A percentile compares a stretch with the other conserved stretches of the same genome.
phyloP scores from a whole-genome alignment of 2,888 invertebrate genomes.

The Drosophila mettleri region DNA sequence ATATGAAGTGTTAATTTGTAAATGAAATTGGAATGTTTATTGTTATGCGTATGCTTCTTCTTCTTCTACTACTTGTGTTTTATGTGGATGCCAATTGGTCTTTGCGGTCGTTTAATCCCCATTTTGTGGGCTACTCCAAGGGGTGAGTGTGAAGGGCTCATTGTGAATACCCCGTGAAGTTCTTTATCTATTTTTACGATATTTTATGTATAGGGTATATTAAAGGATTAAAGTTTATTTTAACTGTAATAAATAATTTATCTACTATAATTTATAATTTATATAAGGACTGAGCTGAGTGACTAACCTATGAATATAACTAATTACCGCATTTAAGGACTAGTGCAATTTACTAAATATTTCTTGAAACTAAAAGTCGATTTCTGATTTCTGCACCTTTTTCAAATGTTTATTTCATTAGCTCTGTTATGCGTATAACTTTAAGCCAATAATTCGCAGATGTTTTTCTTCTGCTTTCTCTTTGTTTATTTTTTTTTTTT shows the following conservation, averaged over 20 bases:
- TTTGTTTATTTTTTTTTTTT: slow-evolving; percentile 24
- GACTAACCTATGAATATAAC: background rate
- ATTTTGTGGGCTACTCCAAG: background rate
- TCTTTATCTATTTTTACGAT: background rate
- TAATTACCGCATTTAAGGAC: too few species aligned
- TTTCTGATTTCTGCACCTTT: background rate
- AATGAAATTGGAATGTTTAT: slow-evolving; percentile 63
- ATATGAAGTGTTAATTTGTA: slow-evolving; percentile 79
- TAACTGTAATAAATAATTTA: too few species aligned
- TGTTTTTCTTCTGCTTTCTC: slow-evolving; percentile 8
- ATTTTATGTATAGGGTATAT: background rate
- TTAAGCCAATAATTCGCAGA: slow-evolving; percentile 42
- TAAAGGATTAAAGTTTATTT: background rate
- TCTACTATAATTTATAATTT: too few species aligned
- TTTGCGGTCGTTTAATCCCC: slow-evolving; percentile 13
- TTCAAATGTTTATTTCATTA: background rate
- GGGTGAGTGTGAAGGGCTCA: background rate
- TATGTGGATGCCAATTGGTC: slow-evolving; percentile 57
- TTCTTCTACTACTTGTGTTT: slow-evolving; percentile 38
- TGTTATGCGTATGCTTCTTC: slow-evolving; percentile 55
- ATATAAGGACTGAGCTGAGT: too few species aligned
- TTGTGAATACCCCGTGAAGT: background rate
- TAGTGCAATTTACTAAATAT: too few species aligned
- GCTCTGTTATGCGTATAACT: slow-evolving; percentile 6
- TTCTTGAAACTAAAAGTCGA: too few species aligned